phyloP scores from a whole-genome alignment of 2,797 vertebrate genomes.

The Phaenicophaeus curvirostris region DNA sequence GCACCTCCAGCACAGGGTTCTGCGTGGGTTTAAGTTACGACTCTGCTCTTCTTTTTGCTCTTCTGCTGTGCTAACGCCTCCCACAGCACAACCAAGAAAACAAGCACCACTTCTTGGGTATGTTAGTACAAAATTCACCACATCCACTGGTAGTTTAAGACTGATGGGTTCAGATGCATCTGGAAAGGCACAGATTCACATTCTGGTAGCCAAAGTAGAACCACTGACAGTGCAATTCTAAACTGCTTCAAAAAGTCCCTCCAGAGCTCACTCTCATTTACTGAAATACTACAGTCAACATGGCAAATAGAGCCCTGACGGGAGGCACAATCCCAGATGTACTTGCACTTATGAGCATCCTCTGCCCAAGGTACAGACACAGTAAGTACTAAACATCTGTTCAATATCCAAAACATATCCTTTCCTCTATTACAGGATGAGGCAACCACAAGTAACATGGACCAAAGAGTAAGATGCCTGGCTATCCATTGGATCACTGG shows the following conservation, averaged over 20 bases:
- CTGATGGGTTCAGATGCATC: neutral
- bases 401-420: neutral
- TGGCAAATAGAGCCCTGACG: neutral
- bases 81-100: slow-evolving; percentile 28
- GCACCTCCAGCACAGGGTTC: neutral
- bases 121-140: neutral
- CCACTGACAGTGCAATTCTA: neutral
- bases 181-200: neutral
- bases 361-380: neutral
- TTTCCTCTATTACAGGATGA: neutral
- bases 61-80: slow-evolving; percentile 5
- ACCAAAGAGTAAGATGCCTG: neutral
- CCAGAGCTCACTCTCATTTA: neutral
- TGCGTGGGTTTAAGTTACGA: neutral
- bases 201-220: neutral
- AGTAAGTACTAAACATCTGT: neutral
- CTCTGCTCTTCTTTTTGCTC: neutral
- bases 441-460: neutral
- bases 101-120: neutral
- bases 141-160: neutral
- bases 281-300: neutral
- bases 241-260: neutral
- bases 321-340: neutral
- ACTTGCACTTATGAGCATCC: neutral
- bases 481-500: neutral